Conservation (phyloP, 2,888 invertebrate species). For the Sinhomidia bicolor region DNA sequence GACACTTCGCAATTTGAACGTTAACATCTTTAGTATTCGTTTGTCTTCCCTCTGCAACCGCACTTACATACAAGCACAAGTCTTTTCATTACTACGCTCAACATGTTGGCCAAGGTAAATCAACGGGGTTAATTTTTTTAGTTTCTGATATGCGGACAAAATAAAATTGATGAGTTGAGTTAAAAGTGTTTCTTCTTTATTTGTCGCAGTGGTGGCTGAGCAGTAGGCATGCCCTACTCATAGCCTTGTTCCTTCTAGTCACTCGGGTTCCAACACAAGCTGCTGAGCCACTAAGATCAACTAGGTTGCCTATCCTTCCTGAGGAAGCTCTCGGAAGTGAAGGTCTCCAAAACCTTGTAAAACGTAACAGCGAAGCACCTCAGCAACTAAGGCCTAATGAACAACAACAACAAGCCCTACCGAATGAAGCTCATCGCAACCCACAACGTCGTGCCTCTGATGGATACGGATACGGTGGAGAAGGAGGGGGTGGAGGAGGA, state of each 20-base stretch:
- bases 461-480: constrained; percentile 51
- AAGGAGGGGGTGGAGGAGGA: constrained; percentile 33
- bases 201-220: neutral
- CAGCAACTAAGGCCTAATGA: neutral
- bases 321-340: neutral
- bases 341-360: neutral
- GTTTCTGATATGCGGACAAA: too few relatives aligned
- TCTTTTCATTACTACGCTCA: too few relatives aligned
- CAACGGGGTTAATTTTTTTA: neutral
- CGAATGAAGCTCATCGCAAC: neutral
- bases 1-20: neutral
- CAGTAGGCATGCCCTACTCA: neutral
- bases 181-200: neutral
- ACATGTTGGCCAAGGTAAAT: too few relatives aligned
- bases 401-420: neutral
- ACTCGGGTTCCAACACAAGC: neutral
- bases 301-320: constrained; percentile 13
- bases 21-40: too few relatives aligned
- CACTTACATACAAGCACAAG: too few relatives aligned
- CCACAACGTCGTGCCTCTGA: constrained; percentile 27
- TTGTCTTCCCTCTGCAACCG: too few relatives aligned
- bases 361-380: neutral
- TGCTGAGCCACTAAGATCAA: constrained; percentile 29
- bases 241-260: constrained; percentile 29
- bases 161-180: too few relatives aligned